These are phyloP conservation scores for Zaprionus ornatus DNA, from an alignment of 1,140 invertebrate species.

Conservation along the genomic window DNA sequence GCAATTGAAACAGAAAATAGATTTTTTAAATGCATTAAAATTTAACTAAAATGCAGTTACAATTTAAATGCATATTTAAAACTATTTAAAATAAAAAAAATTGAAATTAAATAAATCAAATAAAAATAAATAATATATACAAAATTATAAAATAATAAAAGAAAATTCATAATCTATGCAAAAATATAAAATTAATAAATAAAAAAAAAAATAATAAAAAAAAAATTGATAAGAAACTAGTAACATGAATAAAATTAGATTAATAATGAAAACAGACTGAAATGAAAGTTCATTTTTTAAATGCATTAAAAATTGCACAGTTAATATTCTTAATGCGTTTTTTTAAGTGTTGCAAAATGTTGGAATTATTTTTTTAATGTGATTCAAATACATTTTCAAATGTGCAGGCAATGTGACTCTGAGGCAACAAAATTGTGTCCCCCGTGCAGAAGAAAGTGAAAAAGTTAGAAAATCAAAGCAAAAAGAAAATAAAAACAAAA, in stretches of 20 bases:
- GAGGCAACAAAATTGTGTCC: slow-evolving; percentile 44
- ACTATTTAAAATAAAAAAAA: too few species aligned
- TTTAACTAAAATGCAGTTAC: too few species aligned
- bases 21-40: neutral
- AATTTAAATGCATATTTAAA: too few species aligned
- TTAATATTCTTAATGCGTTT: neutral
- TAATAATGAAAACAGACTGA: too few species aligned
- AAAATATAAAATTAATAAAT: too few species aligned
- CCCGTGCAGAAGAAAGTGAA: slow-evolving; percentile 18
- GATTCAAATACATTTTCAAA: slow-evolving; percentile 29
- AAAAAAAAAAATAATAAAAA: too few species aligned
- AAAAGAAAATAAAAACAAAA: slow-evolving; percentile 21
- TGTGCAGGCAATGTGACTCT: slow-evolving; percentile 70
- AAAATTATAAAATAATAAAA: too few species aligned
- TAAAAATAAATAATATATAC: too few species aligned
- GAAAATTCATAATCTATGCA: too few species aligned
- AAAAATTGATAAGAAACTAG: too few species aligned
- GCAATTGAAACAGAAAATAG: neutral
- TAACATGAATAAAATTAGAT: too few species aligned
- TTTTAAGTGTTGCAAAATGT: neutral
- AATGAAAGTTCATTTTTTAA: neutral
- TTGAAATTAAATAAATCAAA: too few species aligned
- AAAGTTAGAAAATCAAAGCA: slow-evolving; percentile 8
- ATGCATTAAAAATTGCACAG: neutral
- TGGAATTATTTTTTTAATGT: slow-evolving; percentile 6